Percentiles rank a stretch among this genome's conserved stretches.
Evolutionary conservation across 2,113 vertebrate species (phyloP).

Genomic region (Reinhardtius hippoglossoides): DNA sequence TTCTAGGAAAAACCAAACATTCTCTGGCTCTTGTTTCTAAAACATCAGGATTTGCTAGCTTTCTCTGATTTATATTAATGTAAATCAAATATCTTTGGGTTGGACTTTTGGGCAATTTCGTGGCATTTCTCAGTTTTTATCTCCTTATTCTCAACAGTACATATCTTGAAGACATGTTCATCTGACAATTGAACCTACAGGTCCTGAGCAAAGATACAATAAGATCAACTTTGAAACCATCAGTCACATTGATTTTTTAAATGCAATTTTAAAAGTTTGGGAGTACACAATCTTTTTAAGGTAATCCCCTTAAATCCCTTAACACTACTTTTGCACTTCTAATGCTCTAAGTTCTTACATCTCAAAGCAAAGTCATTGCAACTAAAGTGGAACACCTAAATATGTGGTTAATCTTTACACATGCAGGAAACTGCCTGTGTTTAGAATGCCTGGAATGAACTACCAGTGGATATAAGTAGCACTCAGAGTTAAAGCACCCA

Average conservation of each 20-base stretch:
- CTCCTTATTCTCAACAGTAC: neutral
- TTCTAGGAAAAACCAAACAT: neutral
- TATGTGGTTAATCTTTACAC: conserved; percentile 14
- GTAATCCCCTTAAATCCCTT: neutral
- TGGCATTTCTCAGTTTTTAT: neutral
- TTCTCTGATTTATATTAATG: neutral
- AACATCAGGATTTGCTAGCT: too few species aligned
- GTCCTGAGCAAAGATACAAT: neutral
- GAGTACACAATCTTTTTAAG: neutral
- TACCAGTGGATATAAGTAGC: neutral
- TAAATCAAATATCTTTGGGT: conserved; percentile 7
- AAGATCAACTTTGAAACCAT: neutral
- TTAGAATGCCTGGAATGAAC: conserved; percentile 4
- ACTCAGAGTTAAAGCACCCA: conserved; percentile 2
- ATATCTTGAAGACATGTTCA: neutral
- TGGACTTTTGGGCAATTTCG: neutral
- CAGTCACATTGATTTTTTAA: neutral
- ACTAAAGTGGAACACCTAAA: neutral
- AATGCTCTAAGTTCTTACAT: neutral
- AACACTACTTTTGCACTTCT: neutral
- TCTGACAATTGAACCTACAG: neutral
- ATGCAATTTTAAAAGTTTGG: neutral
- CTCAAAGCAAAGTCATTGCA: neutral
- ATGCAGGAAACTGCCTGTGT: neutral
- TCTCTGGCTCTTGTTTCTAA: neutral